These are phyloP conservation scores for Bombus confusus DNA, from an alignment of 1,140 invertebrate species.

Conservation along the genomic window DNA sequence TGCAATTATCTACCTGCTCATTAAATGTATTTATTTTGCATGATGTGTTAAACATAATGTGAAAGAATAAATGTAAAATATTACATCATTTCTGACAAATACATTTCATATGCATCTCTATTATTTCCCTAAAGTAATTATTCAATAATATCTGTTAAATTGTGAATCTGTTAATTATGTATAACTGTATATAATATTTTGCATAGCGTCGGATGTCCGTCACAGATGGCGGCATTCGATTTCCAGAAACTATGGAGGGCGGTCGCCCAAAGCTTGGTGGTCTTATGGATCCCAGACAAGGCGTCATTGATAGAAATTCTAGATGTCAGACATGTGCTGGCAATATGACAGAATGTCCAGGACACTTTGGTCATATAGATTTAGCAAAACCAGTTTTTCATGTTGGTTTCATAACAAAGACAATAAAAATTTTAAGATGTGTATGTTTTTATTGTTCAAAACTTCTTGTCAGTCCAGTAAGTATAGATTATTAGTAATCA, in stretches of 20 bases:
- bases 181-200: conserved; percentile 46
- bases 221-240: conserved; percentile 97
- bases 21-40: not conserved
- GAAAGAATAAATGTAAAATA: not conserved
- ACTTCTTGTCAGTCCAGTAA: conserved; percentile 95
- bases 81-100: not conserved
- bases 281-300: conserved; percentile 99
- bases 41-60: not conserved
- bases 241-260: conserved; percentile 99
- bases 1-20: not conserved
- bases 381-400: conserved; percentile 99
- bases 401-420: conserved; percentile 98
- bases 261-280: conserved; percentile 98
- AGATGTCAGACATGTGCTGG: conserved; percentile 99
- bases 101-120: not conserved
- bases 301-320: conserved; percentile 96
- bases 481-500: conserved; percentile 70
- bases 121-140: not conserved
- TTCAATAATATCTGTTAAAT: not conserved
- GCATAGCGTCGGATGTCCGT: conserved; percentile 97
- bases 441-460: conserved; percentile 99
- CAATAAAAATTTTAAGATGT: conserved; percentile 97
- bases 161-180: conserved; percentile 28
- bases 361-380: conserved; percentile 99
- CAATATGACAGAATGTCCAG: conserved; percentile 99